Percentiles rank a stretch among this genome's conserved stretches.
Evolutionary conservation across 2,113 vertebrate species (phyloP).

Genomic region (Bagarius yarrelli): DNA sequence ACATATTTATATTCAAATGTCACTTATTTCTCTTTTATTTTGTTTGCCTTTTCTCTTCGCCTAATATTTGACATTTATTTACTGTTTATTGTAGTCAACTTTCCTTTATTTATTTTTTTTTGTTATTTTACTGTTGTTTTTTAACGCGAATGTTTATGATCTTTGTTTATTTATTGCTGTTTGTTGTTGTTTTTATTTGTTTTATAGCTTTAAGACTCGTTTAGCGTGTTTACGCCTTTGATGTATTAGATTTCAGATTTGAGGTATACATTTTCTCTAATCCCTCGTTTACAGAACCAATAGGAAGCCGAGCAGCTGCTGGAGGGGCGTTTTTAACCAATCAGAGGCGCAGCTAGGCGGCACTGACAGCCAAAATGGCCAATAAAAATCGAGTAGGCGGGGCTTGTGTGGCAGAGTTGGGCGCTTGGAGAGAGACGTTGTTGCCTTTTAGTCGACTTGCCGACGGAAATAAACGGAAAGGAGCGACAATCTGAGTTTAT

Average conservation of each 20-base stretch:
- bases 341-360: constrained; percentile 28
- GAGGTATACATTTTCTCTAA: constrained; percentile 9
- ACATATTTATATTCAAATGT: too few relatives aligned
- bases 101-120: too few relatives aligned
- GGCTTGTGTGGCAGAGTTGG: constrained; percentile 46
- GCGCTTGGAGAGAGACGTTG: constrained; percentile 61
- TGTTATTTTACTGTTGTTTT: too few relatives aligned
- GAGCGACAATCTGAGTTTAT: neutral
- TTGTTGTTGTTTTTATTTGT: neutral
- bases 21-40: too few relatives aligned
- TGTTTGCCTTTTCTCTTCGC: too few relatives aligned
- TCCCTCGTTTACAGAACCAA: neutral
- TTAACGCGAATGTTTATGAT: too few relatives aligned
- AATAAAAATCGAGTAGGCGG: constrained; percentile 57
- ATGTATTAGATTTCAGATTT: constrained; percentile 23
- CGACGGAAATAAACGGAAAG: constrained; percentile 24
- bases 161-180: neutral
- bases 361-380: constrained; percentile 49
- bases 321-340: constrained; percentile 56
- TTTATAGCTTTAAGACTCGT: neutral
- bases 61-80: too few relatives aligned
- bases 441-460: constrained; percentile 58
- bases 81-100: too few relatives aligned
- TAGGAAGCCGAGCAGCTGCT: constrained; percentile 48
- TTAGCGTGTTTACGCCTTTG: neutral